phyloP scores from a whole-genome alignment of 1,140 invertebrate genomes.

The Bombus superbus region DNA sequence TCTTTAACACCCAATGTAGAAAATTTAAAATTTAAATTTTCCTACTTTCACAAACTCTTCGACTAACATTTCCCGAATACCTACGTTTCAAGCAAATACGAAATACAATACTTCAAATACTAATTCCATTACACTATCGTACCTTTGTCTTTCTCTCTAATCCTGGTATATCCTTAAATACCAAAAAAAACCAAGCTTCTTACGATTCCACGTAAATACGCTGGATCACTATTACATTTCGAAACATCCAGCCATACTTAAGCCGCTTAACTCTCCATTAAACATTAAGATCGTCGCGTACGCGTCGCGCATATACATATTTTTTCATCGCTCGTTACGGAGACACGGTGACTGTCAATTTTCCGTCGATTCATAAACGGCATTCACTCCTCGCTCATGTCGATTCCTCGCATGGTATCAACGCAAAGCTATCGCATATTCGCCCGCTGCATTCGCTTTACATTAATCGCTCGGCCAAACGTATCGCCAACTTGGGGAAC shows the following conservation, averaged over 20 bases:
- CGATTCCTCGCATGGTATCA: neutral
- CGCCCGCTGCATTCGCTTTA: constrained; percentile 25
- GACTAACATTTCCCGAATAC: too few species aligned
- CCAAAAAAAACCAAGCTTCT: neutral
- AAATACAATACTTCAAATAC: neutral
- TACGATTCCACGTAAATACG: neutral
- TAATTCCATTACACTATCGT: neutral
- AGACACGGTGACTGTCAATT: constrained; percentile 18
- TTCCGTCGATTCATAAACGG: constrained; percentile 22
- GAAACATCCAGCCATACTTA: neutral
- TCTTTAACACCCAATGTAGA: neutral
- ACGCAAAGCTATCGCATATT: neutral
- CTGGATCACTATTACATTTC: neutral
- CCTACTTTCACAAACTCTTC: neutral
- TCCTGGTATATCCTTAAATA: neutral
- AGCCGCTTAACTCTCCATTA: neutral
- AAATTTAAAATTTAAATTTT: neutral
- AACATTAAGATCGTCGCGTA: constrained; percentile 2
- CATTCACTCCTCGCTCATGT: neutral
- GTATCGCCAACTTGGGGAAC: constrained; percentile 48
- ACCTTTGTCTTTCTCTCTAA: neutral
- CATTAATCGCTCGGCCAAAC: constrained; percentile 39
- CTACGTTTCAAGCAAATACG: too few species aligned
- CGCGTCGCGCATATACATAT: neutral
- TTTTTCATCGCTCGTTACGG: neutral